A percentile compares a stretch with the other conserved stretches of the same genome.
phyloP scores from a whole-genome alignment of 2,113 vertebrate species.

The Syngnathoides biaculeatus region DNA sequence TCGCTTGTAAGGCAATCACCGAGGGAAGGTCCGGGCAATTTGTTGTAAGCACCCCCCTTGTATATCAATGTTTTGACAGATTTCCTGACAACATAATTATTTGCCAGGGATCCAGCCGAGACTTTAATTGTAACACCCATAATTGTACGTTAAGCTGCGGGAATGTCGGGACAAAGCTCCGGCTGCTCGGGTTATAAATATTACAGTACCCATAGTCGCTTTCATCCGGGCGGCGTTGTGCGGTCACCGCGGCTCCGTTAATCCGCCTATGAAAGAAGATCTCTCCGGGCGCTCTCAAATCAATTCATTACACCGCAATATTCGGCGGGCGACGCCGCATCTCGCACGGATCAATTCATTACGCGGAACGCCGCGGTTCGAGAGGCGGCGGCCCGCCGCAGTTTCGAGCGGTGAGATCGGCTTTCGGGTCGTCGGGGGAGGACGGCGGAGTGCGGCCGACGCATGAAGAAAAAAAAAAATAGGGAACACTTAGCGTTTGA shows the following conservation, averaged over 20 bases:
- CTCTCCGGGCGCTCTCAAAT: constrained; percentile 54
- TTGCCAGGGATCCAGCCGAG: constrained; percentile 57
- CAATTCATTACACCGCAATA: constrained; percentile 67
- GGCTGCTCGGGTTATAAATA: constrained; percentile 54
- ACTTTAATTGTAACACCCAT: constrained; percentile 74
- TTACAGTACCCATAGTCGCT: constrained; percentile 44
- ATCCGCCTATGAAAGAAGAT: constrained; percentile 61
- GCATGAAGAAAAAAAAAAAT: neutral
- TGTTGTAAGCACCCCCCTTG: constrained; percentile 39
- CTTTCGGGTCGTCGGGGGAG: constrained; percentile 56
- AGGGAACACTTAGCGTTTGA: constrained; percentile 8
- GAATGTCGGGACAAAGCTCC: constrained; percentile 58
- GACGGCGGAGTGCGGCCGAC: constrained; percentile 35
- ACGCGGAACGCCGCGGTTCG: constrained; percentile 56
- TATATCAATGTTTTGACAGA: constrained; percentile 76
- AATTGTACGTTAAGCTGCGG: constrained; percentile 69
- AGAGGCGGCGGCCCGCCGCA: constrained; percentile 63
- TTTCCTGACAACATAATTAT: constrained; percentile 69
- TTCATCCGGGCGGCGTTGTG: constrained; percentile 50
- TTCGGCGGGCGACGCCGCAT: constrained; percentile 51
- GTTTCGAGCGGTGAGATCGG: constrained; percentile 52
- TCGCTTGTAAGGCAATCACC: constrained; percentile 50
- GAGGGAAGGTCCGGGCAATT: constrained; percentile 43
- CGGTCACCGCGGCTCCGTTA: constrained; percentile 49
- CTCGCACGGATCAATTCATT: constrained; percentile 70